These are phyloP conservation scores for Cyrtonyx montezumae DNA, from an alignment of 2,113 vertebrate species.

Conservation along the genomic window DNA sequence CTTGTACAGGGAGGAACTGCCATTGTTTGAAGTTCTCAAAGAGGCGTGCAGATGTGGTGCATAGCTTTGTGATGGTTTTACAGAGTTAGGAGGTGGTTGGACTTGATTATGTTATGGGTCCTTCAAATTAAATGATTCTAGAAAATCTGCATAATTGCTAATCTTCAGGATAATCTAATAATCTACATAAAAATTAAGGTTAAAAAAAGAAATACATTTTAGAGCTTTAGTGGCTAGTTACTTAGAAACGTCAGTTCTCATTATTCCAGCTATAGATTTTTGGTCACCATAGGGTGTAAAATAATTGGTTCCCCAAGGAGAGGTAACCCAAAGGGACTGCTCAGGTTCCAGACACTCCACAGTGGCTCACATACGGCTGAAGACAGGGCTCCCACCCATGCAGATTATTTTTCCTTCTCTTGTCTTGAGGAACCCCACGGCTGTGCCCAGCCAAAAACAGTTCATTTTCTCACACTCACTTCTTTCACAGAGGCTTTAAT, in stretches of 20 bases:
- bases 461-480: neutral
- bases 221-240: neutral
- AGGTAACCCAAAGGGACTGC: neutral
- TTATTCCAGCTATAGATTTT: constrained; percentile 9
- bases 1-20: neutral
- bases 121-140: neutral
- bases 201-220: neutral
- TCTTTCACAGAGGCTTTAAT: neutral
- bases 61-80: neutral
- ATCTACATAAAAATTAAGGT: neutral
- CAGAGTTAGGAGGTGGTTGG: neutral
- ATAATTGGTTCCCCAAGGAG: constrained; percentile 49
- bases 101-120: neutral
- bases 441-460: neutral
- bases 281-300: neutral
- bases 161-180: neutral
- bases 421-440: neutral
- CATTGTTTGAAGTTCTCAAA: neutral
- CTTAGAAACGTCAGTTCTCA: neutral
- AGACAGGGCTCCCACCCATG: neutral
- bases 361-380: neutral
- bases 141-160: neutral
- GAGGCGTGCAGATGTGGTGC: neutral
- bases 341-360: neutral
- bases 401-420: neutral